These are phyloP conservation scores for Euplagia quadripunctaria DNA, from an alignment of 2,888 invertebrate genomes.

Conservation along the genomic window DNA sequence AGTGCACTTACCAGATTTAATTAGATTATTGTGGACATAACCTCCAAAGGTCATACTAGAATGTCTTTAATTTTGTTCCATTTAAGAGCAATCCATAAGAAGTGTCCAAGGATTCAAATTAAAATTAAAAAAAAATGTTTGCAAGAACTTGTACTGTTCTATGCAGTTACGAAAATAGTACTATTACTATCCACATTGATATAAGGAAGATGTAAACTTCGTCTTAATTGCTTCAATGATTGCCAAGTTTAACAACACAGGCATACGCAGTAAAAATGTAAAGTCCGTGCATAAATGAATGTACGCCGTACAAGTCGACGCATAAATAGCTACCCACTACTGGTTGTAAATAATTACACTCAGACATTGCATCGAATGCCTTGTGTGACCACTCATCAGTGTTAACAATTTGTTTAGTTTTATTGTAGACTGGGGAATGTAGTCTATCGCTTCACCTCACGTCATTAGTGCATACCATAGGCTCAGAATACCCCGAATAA, in stretches of 20 bases:
- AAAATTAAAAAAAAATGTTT: background rate
- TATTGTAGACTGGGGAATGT: conserved; percentile 60
- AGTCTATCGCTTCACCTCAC: conserved; percentile 56
- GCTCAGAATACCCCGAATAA: conserved; percentile 73
- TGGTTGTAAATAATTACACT: conserved; percentile 54
- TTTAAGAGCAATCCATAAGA: background rate
- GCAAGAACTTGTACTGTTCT: background rate
- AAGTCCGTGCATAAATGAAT: conserved; percentile 23
- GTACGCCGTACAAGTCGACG: conserved; percentile 34
- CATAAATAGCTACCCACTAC: conserved; percentile 45
- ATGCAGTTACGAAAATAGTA: background rate
- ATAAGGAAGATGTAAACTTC: conserved; percentile 24
- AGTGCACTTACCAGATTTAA: too few relatives aligned
- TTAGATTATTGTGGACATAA: background rate
- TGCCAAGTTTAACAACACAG: conserved; percentile 29
- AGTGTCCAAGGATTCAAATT: too few relatives aligned
- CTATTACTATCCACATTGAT: background rate
- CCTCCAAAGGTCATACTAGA: too few relatives aligned
- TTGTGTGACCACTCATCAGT: conserved; percentile 52
- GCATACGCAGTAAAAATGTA: conserved; percentile 33
- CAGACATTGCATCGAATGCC: conserved; percentile 50
- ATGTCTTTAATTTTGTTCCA: background rate
- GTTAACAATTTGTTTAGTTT: conserved; percentile 62
- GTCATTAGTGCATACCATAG: conserved; percentile 69
- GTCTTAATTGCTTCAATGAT: conserved; percentile 36